phyloP scores from a whole-genome alignment of 2,797 vertebrate genomes.

The Clamator glandarius region DNA sequence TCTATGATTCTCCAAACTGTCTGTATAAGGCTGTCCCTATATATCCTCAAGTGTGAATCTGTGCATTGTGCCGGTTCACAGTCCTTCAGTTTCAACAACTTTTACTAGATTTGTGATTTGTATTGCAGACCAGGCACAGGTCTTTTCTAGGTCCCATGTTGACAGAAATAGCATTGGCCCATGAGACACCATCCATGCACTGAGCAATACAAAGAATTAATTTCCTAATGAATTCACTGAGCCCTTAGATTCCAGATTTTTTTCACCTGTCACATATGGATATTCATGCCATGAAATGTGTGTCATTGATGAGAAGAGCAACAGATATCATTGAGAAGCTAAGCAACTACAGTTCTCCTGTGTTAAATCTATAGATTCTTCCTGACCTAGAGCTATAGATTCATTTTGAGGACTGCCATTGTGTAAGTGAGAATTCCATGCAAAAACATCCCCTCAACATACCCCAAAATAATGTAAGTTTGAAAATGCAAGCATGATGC shows the following conservation, averaged over 20 bases:
- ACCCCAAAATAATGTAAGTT: neutral
- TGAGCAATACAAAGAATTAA: neutral
- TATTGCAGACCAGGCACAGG: neutral
- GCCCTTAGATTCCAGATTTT: neutral
- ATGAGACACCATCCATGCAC: neutral
- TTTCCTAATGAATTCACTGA: neutral
- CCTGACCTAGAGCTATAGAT: neutral
- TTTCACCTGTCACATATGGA: neutral
- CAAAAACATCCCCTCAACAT: neutral
- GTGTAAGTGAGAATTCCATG: neutral
- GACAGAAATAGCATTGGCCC: neutral
- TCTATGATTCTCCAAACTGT: neutral
- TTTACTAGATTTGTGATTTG: neutral
- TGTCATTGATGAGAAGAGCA: neutral
- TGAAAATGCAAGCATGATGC: neutral
- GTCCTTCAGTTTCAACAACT: neutral
- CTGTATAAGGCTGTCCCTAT: neutral
- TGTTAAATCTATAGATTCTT: neutral
- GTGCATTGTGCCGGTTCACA: neutral
- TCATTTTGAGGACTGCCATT: neutral
- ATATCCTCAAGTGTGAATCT: neutral
- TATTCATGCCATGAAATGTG: neutral
- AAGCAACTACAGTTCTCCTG: neutral
- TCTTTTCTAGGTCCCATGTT: neutral
- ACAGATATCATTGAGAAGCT: accelerated